phyloP scores from a whole-genome alignment of 1,140 invertebrate genomes.

The Cotesia typhae region DNA sequence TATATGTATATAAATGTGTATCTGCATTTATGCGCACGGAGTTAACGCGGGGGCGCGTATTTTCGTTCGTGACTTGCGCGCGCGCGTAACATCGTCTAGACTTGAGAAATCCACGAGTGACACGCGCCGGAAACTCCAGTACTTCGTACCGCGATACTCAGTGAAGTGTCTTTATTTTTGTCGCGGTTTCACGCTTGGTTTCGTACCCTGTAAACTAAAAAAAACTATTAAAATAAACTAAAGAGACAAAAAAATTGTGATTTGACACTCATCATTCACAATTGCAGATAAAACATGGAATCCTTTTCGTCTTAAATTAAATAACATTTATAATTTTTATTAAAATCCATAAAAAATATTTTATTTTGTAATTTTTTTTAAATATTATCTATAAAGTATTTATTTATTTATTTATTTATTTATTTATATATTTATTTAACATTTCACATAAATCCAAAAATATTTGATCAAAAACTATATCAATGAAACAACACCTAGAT shows the following conservation, averaged over 20 bases:
- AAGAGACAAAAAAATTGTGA: background rate
- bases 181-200: background rate
- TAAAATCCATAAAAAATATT: no score
- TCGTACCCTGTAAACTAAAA: background rate
- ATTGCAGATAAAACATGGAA: background rate
- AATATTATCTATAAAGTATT: no score
- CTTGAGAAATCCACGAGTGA: conserved; percentile 24
- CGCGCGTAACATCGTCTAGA: background rate
- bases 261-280: no score
- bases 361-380: no score
- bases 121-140: conserved; percentile 29
- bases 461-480: no score
- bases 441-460: no score
- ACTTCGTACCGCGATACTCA: conserved; percentile 17
- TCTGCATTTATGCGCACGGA: background rate
- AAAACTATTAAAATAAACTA: conserved; percentile 1
- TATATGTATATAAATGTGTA: background rate
- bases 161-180: conserved; percentile 21
- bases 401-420: no score
- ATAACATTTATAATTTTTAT: no score
- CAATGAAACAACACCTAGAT: no score
- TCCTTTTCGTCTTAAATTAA: no score
- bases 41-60: conserved; percentile 27
- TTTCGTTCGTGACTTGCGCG: conserved; percentile 30
- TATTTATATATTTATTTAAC: no score